Base-by-base conservation (phyloP, 2,888 invertebrate species). In the Andrena fulva region DNA sequence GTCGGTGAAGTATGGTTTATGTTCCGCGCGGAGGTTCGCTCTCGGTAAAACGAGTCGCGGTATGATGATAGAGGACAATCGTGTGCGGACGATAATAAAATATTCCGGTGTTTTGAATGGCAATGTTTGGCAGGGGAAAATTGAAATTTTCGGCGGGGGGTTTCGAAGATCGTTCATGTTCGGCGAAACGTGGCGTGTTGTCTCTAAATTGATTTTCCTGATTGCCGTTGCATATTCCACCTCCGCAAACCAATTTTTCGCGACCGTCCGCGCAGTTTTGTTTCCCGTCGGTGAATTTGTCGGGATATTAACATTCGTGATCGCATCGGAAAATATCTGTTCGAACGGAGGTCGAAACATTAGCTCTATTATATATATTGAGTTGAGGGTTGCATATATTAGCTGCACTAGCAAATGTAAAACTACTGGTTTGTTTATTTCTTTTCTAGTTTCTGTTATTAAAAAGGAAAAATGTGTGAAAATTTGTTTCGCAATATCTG, bases 151-250 rank as follows among this genome's bases (percentile, higher is more conserved):
- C 42, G 62, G 66, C 20, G 24, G 6, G 33, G 48, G 24, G 27
- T 63, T 50, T 52, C n/a, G 68, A 63, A 70, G 48, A 70, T 29
- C 24, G 27, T 48, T 20, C 64, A n/a, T 64, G 48, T 66, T 24
- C 69, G 48, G 27, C 12, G 48, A 10, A 66, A 20, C 50, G 29
- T 5, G 16, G 77, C 64, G 50, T 52, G 66, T 60, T 50, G 35
- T 29, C 12, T 71, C 50, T 42, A 60, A 76, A 79, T 76, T 70
- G 69, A 66, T 79, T 79, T 79, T 27, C 2, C 54, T 48, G 78
- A 74, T 68, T 63, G 77, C 31, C 52, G 66, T 60, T 52, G 24
- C 35, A 12, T 48, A 29, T 60, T 31, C 10, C 62, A 7, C 35
- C 10, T n/a, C 4, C 31, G 31, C 33, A 29, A 24, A 10, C 24